Percentiles rank a stretch among this genome's conserved stretches.
phyloP scores from a whole-genome alignment of 2,113 vertebrate species.

The Butastur rufipennis region DNA sequence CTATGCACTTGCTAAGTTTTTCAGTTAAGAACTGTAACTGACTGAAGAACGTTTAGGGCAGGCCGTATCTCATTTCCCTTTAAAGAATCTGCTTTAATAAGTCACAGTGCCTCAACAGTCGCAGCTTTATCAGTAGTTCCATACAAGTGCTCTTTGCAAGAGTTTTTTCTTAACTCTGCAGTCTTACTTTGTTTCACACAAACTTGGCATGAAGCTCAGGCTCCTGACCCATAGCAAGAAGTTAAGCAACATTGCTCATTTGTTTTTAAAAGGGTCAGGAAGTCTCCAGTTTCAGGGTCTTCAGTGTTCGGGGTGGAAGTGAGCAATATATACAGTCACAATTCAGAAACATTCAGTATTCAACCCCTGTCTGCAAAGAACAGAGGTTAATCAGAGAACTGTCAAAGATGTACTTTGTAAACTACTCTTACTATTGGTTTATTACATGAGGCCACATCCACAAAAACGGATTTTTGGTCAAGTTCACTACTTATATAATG shows the following conservation, averaged over 20 bases:
- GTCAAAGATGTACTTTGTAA: background rate
- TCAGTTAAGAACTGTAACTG: background rate
- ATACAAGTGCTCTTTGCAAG: background rate
- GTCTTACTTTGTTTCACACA: background rate
- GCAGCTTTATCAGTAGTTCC: background rate
- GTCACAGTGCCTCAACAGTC: background rate
- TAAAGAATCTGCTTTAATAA: background rate
- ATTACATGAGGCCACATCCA: background rate
- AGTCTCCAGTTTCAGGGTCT: background rate
- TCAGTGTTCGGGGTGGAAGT: background rate
- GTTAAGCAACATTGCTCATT: background rate
- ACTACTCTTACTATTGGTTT: background rate
- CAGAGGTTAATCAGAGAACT: background rate
- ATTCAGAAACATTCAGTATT: background rate
- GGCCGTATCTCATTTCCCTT: background rate
- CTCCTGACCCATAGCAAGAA: background rate
- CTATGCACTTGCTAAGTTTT: background rate
- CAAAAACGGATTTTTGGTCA: background rate
- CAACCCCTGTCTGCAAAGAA: background rate
- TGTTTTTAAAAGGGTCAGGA: slow-evolving; percentile 7
- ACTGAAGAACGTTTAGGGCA: background rate
- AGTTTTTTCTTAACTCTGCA: background rate
- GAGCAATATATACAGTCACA: background rate
- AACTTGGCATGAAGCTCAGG: background rate
- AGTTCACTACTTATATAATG: background rate